These are phyloP conservation scores for Agriopis leucophaearia DNA, from an alignment of 2,888 invertebrate genomes.

Conservation along the genomic window DNA sequence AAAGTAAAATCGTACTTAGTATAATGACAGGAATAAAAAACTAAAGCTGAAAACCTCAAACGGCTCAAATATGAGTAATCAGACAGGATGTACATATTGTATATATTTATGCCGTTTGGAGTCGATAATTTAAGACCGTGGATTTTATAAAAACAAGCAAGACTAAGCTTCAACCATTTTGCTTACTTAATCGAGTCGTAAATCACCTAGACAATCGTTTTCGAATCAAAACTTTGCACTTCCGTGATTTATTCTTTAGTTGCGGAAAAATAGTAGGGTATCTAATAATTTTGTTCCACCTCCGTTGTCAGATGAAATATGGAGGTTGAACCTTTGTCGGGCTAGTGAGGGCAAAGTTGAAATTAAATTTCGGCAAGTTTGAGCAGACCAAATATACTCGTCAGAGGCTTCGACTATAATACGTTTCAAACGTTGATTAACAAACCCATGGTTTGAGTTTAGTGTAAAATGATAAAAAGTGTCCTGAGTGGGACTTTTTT, in stretches of 20 bases:
- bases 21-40: too few relatives aligned
- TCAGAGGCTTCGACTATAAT: not conserved
- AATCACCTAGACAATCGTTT: constrained; percentile 45
- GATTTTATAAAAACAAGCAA: not conserved
- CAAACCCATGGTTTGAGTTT: not conserved
- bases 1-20: too few relatives aligned
- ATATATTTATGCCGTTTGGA: too few relatives aligned
- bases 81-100: too few relatives aligned
- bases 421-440: too few relatives aligned
- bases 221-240: constrained; percentile 48
- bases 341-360: constrained; percentile 43
- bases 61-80: too few relatives aligned
- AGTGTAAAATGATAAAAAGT: too few relatives aligned
- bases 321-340: constrained; percentile 43
- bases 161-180: constrained; percentile 8
- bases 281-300: constrained; percentile 44
- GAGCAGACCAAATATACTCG: constrained; percentile 27
- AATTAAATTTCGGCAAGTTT: constrained; percentile 43
- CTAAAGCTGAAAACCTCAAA: too few relatives aligned
- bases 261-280: constrained; percentile 42
- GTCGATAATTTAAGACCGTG: too few relatives aligned
- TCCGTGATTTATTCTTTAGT: constrained; percentile 47
- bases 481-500: too few relatives aligned
- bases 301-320: constrained; percentile 46
- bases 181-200: constrained; percentile 42